A percentile compares a stretch with the other conserved stretches of the same genome.
Conservation (phyloP, 2,888 invertebrate species). For the Chydorus sphaericus region DNA sequence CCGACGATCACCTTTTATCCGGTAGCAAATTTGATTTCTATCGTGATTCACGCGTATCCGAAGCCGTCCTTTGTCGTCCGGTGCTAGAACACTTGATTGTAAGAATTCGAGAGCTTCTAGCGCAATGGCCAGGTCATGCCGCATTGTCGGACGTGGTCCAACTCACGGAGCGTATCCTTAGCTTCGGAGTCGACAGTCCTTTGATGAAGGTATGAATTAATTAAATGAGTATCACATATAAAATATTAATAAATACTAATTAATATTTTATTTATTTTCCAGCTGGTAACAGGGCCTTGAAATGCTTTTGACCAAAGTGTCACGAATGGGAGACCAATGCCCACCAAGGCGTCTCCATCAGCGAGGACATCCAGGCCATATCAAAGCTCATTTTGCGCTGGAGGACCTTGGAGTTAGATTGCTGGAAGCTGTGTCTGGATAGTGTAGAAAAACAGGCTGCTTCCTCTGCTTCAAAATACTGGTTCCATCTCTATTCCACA, state of each 20-base stretch:
- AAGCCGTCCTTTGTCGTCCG: slow-evolving; percentile 55
- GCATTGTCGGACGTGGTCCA: slow-evolving; percentile 51
- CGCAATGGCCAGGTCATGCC: slow-evolving; percentile 82
- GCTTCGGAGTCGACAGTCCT: slow-evolving; percentile 63
- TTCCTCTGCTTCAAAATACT: slow-evolving; percentile 55
- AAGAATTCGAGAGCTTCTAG: slow-evolving; percentile 45
- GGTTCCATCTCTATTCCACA: slow-evolving; percentile 72
- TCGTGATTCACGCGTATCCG: slow-evolving; percentile 61
- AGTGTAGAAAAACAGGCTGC: slow-evolving; percentile 44
- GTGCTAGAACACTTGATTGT: slow-evolving; percentile 48
- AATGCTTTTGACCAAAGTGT: slow-evolving; percentile 56
- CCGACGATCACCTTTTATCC: background rate
- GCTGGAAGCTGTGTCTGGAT: slow-evolving; percentile 73
- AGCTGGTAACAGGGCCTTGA: slow-evolving; percentile 82
- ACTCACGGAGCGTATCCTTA: slow-evolving; percentile 28
- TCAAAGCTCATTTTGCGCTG: slow-evolving; percentile 73
- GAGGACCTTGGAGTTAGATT: slow-evolving; percentile 74
- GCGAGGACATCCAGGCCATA: slow-evolving; percentile 51
- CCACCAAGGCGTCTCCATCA: slow-evolving; percentile 67
- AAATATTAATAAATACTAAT: too few relatives aligned
- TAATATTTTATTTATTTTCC: too few relatives aligned
- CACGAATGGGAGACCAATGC: slow-evolving; percentile 89
- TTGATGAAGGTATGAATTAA: too few relatives aligned
- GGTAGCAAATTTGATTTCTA: slow-evolving; percentile 49
- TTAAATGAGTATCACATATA: too few relatives aligned